Evolutionary conservation across 1,140 invertebrate species (phyloP).

Genomic region (Antheraea mylitta): DNA sequence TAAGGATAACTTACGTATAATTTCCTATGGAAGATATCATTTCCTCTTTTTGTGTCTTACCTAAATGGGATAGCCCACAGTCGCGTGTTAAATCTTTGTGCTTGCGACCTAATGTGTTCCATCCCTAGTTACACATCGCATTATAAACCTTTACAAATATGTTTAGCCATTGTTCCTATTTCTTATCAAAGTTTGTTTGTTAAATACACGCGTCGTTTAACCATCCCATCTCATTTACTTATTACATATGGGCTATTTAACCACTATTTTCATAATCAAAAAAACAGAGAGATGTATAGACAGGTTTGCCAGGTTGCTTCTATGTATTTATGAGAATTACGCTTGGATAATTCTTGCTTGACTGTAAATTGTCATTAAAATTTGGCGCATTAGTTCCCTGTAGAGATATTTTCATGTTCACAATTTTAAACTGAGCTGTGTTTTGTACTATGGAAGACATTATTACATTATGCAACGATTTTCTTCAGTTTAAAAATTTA

Average conservation of each 20-base stretch:
- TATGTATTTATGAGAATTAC: neutral
- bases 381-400: neutral
- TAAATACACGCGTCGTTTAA: constrained; percentile 53
- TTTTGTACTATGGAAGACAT: neutral
- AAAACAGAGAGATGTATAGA: neutral
- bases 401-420: too few relatives aligned
- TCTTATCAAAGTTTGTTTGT: constrained; percentile 1
- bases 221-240: constrained; percentile 70
- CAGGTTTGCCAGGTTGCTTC: neutral
- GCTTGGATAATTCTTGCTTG: neutral
- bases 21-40: constrained; percentile 76
- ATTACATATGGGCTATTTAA: constrained; percentile 70
- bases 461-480: neutral
- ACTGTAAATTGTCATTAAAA: neutral
- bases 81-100: constrained; percentile 27
- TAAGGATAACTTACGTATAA: constrained; percentile 64
- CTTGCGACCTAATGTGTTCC: neutral
- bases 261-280: constrained; percentile 34
- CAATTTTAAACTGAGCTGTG: neutral
- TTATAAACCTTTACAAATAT: neutral
- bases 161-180: constrained; percentile 4
- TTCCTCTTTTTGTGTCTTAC: constrained; percentile 71
- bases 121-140: constrained; percentile 1
- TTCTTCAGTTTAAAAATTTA: too few relatives aligned
- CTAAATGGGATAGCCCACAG: constrained; percentile 65